Percentiles rank a stretch among this genome's conserved stretches.
phyloP scores from a whole-genome alignment of 2,113 vertebrate genomes.

The Eleginops maclovinus region DNA sequence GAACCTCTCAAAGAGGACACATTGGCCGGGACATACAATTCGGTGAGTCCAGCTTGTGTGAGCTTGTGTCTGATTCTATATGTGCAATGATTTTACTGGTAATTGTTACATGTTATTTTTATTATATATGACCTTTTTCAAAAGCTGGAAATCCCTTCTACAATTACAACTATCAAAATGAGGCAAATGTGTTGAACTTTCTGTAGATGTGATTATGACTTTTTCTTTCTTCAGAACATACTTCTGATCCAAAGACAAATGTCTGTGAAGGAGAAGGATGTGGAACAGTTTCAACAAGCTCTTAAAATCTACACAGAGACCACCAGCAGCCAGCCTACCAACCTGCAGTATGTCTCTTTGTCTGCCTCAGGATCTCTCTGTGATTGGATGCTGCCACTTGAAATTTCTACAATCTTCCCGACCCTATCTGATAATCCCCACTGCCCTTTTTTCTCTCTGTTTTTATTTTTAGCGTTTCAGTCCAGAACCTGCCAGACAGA shows the following conservation, averaged over 20 bases:
- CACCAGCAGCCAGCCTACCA: conserved; percentile 87
- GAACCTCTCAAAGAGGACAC: conserved; percentile 91
- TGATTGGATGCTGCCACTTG: conserved; percentile 36
- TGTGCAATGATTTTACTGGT: background rate
- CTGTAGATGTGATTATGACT: background rate
- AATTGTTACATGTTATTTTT: background rate
- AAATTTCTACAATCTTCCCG: conserved; percentile 24
- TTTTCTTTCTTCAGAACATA: conserved; percentile 85
- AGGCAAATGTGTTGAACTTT: background rate
- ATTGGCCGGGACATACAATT: conserved; percentile 85
- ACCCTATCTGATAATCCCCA: conserved; percentile 13
- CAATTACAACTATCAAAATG: background rate
- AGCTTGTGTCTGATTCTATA: background rate
- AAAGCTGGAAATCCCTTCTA: background rate
- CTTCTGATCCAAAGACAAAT: conserved; percentile 94
- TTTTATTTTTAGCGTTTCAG: conserved; percentile 83
- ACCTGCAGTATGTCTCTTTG: conserved; percentile 89
- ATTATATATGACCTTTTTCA: background rate
- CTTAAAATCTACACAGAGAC: conserved; percentile 90
- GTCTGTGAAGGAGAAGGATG: conserved; percentile 85
- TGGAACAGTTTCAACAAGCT: conserved; percentile 89
- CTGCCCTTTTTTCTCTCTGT: background rate
- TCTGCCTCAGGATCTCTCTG: conserved; percentile 11
- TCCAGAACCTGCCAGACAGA: conserved; percentile 89
- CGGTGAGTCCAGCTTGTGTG: conserved; percentile 83